Evolutionary conservation across 2,888 invertebrate genomes (phyloP), one percentile per base, ranked within the genome.

Genomic region (Oasisia sp.): DNA sequence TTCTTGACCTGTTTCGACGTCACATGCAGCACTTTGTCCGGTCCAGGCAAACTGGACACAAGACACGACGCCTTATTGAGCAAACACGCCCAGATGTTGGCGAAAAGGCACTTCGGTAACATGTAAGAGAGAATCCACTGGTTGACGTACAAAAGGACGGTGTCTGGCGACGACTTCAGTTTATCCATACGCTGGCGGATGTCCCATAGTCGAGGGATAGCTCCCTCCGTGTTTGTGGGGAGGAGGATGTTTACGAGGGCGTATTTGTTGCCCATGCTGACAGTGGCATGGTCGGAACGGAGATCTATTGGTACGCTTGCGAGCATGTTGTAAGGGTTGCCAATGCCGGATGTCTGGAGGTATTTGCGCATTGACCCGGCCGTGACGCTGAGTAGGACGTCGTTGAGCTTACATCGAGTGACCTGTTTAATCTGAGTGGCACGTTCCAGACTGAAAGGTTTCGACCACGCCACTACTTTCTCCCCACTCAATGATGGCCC

Each of bases 201-300:
- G 91, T 97, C 96, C 97, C 97, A 97, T 4, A 97, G 96, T 45
- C 97, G 96, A 0, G 97, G 97, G 45, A 97, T 97, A 89, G 97
- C 97, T n/a, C 97, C 97, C 95, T 97, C 97, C 2, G 97, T 97
- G 94, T 97, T 97, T 90, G 97, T 96, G 38, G 97, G 97, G 90
- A 97, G 95, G 7, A 94, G 93, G 7, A 96, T 92, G 32, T 95
- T 95, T 50, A 96, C 93, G 91, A 95, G 94, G 14, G 95, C 92
- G 91, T 95, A 95, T 92, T 95, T 93, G 93, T 94, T 94, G 14
- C 94, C 94, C 92, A 94, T 93, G 11, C 90, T 32, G 32, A 93
- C 91, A 32, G 90, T 27, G 74, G 74, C 74, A 7, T 74, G 93
- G 32, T 94, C 91, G 50, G 94, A 93, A 92, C 94, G 94, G 91